Base-by-base conservation (phyloP, 2,888 invertebrate genomes). In the Drosophila flavopinicola region DNA sequence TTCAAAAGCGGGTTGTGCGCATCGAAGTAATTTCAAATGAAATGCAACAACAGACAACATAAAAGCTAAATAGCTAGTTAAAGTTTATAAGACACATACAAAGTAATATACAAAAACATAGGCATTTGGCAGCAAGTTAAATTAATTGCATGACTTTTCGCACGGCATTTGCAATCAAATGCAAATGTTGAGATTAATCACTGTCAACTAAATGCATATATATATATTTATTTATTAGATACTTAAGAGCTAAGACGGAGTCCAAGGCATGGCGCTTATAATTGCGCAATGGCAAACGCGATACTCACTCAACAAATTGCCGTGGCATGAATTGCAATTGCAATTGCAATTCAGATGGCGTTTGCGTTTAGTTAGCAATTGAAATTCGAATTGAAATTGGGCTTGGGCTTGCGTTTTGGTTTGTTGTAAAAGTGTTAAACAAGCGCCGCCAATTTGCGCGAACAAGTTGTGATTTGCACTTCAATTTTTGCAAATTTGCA, bases 171-270 rank as follows among this genome's bases (percentile, higher is more conserved):
- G 67, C 63, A 66, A 49, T 71, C 57, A 67, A 79, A 76, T 66
- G 57, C 70, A 77, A 78, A 78, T 77, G 67, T 45, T 84, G 60
- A 80, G 85, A 86, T 80, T 80, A 68, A 80, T 86, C 87, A 84
- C 87, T 80, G 80, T 80, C 80, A 80, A 76, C 78, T 64, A 73
- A 83, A 73, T 35, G 20, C 54, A 41, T 53, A 60, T 66, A 58
- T 65, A 78, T 42, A 13, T 56, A 45, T 56, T 61, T 66, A 53
- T 68, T 68, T 63, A 63, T 79, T 35, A 58, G 64, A 86, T 86
- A 86, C 85, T 80, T 86, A 84, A 66, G 59, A 29, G 64, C 60
- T 67, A 61, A 72, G 53, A 47, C 66, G 25, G 57, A 61, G 76
- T 66, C 69, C 82, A 57, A 73, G 78, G 78, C 87, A 80, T 76